A percentile compares a stretch with the other conserved stretches of the same genome.
Evolutionary conservation across 2,113 vertebrate species (phyloP).

Genomic region (Hypanus sabinus): DNA sequence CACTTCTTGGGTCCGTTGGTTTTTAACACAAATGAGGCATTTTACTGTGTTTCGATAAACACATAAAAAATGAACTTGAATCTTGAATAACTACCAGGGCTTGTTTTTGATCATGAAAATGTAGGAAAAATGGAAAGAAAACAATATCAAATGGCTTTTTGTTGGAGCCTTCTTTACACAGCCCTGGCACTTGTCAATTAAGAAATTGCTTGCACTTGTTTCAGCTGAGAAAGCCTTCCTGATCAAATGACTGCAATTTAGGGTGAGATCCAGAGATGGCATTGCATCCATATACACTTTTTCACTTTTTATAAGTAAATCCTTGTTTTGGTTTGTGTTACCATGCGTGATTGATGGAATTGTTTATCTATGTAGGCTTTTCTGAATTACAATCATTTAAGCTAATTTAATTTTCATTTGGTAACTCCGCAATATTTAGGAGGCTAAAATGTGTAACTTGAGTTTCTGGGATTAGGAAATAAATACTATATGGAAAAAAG

Average conservation of each 20-base stretch:
- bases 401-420: slow-evolving; percentile 9
- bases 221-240: not conserved
- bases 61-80: too few relatives aligned
- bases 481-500: not conserved
- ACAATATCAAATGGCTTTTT: slow-evolving; percentile 1
- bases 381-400: not conserved
- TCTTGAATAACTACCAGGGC: not conserved
- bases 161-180: not conserved
- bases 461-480: not conserved
- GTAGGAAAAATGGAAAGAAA: not conserved
- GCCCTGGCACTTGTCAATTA: not conserved
- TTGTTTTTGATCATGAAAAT: not conserved
- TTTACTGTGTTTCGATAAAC: too few relatives aligned
- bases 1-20: too few relatives aligned
- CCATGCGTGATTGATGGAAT: not conserved
- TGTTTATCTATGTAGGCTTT: not conserved
- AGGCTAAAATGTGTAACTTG: slow-evolving; percentile 16
- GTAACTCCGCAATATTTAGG: not conserved
- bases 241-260: not conserved
- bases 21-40: too few relatives aligned
- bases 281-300: not conserved
- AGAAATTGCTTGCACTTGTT: not conserved
- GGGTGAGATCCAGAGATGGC: too few relatives aligned
- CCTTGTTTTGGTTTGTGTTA: not conserved
- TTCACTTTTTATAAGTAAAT: not conserved